Evolutionary conservation across 2,113 vertebrate genomes (phyloP).

Genomic region (Mugil cephalus): DNA sequence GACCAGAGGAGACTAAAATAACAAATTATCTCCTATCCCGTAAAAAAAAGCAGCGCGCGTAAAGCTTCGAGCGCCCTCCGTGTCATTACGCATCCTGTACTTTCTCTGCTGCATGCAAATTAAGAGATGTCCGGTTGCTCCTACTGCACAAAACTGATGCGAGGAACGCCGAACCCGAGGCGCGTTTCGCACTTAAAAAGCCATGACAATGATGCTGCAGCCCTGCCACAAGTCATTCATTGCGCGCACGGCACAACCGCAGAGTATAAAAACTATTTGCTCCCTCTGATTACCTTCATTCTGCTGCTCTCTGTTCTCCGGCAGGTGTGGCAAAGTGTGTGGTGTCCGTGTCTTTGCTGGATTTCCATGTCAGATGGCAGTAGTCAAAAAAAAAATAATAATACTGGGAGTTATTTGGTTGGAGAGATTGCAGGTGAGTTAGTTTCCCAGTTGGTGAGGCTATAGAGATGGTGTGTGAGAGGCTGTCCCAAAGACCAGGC

Average conservation of each 20-base stretch:
- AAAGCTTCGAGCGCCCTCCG: neutral
- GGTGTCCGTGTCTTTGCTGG: constrained; percentile 79
- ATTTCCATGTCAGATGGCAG: constrained; percentile 83
- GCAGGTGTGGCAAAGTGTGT: constrained; percentile 85
- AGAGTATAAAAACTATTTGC: constrained; percentile 15
- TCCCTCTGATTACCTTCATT: constrained; percentile 80
- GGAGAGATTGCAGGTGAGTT: constrained; percentile 81
- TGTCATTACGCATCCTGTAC: constrained; percentile 34
- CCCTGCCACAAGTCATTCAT: constrained; percentile 8
- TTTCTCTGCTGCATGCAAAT: constrained; percentile 42
- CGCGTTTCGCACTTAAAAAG: constrained; percentile 8
- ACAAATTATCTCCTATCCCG: neutral
- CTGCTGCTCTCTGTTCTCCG: constrained; percentile 77
- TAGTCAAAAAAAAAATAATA: constrained; percentile 63
- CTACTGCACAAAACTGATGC: constrained; percentile 46
- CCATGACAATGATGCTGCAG: constrained; percentile 4
- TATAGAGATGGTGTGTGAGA: constrained; percentile 81
- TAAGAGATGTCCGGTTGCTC: constrained; percentile 25
- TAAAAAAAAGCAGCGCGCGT: neutral
- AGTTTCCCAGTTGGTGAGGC: constrained; percentile 82
- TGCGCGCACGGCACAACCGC: constrained; percentile 11
- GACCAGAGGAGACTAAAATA: constrained; percentile 3
- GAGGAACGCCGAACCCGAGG: constrained; percentile 8
- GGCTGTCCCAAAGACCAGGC: constrained; percentile 87
- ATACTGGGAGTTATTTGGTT: constrained; percentile 75